Conservation (phyloP, 2,797 vertebrate species). For the Cyclura pinguis region DNA sequence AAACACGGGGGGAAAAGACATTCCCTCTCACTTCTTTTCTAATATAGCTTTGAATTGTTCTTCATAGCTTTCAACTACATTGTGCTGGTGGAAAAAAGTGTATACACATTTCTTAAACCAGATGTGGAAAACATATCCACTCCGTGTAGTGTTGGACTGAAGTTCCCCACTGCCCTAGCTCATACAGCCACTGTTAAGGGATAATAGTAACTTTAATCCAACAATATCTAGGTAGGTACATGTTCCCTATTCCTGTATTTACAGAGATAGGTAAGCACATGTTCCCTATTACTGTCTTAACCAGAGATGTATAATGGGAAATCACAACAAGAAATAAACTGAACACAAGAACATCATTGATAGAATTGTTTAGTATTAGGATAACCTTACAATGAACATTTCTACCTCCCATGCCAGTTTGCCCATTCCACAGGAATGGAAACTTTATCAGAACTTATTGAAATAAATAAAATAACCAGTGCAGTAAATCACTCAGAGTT, state of each 20-base stretch:
- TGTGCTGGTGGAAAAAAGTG: background rate
- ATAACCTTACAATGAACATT: background rate
- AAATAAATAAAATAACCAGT: background rate
- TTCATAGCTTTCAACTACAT: background rate
- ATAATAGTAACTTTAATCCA: background rate
- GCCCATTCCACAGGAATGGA: background rate
- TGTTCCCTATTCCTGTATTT: background rate
- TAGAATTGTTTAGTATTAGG: background rate
- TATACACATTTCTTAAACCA: background rate
- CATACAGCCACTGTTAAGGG: no score
- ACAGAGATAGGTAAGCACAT: no score
- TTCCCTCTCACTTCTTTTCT: background rate
- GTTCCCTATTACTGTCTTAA: background rate
- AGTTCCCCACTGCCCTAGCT: no score
- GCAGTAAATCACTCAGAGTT: background rate
- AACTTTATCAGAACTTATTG: background rate
- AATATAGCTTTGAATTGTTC: background rate
- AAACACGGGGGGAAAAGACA: conserved; percentile 23
- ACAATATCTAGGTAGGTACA: background rate
- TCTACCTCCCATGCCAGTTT: background rate
- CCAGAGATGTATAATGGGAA: background rate
- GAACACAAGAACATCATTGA: background rate
- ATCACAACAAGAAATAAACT: background rate
- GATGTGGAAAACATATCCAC: no score
- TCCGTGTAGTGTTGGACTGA: no score